A percentile compares a stretch with the other conserved stretches of the same genome.
Conservation (phyloP, 2,797 vertebrate genomes). For the Poecile montanus region DNA sequence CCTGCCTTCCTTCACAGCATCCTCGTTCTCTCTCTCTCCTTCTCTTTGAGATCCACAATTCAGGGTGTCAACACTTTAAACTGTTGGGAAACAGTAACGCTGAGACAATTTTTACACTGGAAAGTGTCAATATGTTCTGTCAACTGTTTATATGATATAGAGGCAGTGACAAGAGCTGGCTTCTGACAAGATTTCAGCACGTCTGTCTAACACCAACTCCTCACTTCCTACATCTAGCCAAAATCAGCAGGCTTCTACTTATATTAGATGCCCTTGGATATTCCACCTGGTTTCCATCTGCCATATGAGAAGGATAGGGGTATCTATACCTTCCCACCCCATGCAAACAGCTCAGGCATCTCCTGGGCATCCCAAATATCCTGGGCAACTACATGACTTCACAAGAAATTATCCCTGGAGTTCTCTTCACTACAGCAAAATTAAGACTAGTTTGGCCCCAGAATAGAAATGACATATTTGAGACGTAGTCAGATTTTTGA, state of each 20-base stretch:
- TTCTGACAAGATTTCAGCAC: conserved; percentile 11
- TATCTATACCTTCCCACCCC: neutral
- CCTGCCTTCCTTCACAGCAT: neutral
- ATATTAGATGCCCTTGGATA: neutral
- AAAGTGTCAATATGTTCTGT: conserved; percentile 24
- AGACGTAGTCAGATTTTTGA: neutral
- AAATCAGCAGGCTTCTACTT: neutral
- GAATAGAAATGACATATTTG: neutral
- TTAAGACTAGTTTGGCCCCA: neutral
- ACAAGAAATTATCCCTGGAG: neutral
- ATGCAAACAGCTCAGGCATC: neutral
- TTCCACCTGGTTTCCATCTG: neutral
- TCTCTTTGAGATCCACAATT: neutral
- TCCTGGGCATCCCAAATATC: neutral
- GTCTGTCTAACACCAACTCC: conserved; percentile 33
- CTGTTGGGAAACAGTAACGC: conserved; percentile 26
- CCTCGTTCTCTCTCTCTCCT: neutral
- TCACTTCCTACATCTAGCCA: neutral
- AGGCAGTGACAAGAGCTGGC: neutral
- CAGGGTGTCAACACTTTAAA: neutral
- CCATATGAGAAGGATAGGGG: neutral
- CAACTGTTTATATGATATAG: neutral
- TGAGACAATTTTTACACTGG: conserved; percentile 12
- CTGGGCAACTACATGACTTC: neutral
- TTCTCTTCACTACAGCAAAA: neutral